Evolutionary conservation across 30 jellyfish, hydroid and myxozoan species (phyloP).

Genomic region (Aurelia aurita complex sp. Pacific): DNA sequence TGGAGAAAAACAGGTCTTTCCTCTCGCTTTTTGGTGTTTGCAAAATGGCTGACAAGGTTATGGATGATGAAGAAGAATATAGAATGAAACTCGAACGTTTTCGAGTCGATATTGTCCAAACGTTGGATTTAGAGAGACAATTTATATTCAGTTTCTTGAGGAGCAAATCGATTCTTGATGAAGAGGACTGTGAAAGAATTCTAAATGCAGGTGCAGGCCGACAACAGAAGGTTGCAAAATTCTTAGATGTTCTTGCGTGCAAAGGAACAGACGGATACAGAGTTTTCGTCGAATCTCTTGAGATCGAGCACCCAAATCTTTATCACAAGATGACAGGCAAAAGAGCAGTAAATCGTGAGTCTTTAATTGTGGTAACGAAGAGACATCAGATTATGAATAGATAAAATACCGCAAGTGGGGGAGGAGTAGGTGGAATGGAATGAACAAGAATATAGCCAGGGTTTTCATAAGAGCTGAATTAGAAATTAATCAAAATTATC

Average conservation of each 20-base stretch:
- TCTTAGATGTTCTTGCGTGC: constrained; percentile 80
- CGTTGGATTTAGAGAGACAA: constrained; percentile 84
- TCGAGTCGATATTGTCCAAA: constrained; percentile 77
- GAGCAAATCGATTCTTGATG: constrained; percentile 84
- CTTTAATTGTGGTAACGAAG: background rate
- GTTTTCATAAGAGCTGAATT: too few species aligned
- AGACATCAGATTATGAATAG: too few species aligned
- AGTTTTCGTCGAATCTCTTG: constrained; percentile 75
- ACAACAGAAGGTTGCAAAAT: constrained; percentile 81
- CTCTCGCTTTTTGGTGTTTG: too few species aligned
- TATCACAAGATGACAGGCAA: constrained; percentile 80
- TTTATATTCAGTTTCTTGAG: constrained; percentile 69
- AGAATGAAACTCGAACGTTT: constrained; percentile 46
- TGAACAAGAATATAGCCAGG: too few species aligned
- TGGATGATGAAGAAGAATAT: constrained; percentile 2
- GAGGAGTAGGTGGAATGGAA: too few species aligned
- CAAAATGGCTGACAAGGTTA: constrained; percentile 18
- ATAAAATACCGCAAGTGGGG: too few species aligned
- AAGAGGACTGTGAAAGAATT: constrained; percentile 86
- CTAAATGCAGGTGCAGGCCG: constrained; percentile 83
- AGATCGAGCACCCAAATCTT: constrained; percentile 68
- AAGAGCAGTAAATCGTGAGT: constrained; percentile 63
- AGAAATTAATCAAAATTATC: too few species aligned
- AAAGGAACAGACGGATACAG: constrained; percentile 77
- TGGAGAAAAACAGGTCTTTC: too few species aligned